Evolutionary conservation across 1,140 invertebrate genomes (phyloP).

Genomic region (Whitmania pigra): DNA sequence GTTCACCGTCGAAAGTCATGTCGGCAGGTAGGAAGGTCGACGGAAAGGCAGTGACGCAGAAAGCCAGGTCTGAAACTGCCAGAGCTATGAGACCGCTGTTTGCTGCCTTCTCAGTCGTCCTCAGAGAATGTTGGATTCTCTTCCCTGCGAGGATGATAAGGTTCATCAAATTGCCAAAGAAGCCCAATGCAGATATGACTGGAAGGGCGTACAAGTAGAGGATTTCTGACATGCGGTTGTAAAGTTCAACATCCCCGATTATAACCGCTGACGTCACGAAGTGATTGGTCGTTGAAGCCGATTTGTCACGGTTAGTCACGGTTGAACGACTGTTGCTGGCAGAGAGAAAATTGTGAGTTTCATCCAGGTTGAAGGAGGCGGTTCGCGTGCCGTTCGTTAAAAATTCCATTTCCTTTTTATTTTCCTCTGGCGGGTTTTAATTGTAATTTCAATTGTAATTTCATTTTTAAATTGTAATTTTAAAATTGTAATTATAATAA

Average conservation of each 20-base stretch:
- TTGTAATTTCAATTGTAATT: no score
- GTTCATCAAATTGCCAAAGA: conserved; percentile 32
- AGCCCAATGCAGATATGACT: conserved; percentile 35
- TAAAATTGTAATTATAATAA: no score
- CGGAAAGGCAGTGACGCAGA: conserved; percentile 31
- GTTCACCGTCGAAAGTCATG: conserved; percentile 24
- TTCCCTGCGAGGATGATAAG: conserved; percentile 24
- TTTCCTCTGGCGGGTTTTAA: no score
- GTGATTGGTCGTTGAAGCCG: no score
- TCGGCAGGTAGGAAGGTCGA: conserved; percentile 36
- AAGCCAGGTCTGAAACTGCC: conserved; percentile 24
- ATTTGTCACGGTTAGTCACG: no score
- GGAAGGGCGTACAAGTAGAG: conserved; percentile 33
- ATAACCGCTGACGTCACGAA: not conserved
- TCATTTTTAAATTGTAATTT: no score
- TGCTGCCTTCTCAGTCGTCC: conserved; percentile 34
- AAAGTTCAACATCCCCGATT: conserved; percentile 20
- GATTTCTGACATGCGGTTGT: conserved; percentile 28
- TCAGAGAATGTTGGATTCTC: conserved; percentile 34
- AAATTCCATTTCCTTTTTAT: no score
- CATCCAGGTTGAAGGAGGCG: no score
- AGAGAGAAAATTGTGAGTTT: no score
- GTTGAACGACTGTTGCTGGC: no score
- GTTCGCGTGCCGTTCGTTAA: no score
- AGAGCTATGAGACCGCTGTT: conserved; percentile 29